Conservation (phyloP, 2,888 invertebrate species). For the Lapara coniferarum region DNA sequence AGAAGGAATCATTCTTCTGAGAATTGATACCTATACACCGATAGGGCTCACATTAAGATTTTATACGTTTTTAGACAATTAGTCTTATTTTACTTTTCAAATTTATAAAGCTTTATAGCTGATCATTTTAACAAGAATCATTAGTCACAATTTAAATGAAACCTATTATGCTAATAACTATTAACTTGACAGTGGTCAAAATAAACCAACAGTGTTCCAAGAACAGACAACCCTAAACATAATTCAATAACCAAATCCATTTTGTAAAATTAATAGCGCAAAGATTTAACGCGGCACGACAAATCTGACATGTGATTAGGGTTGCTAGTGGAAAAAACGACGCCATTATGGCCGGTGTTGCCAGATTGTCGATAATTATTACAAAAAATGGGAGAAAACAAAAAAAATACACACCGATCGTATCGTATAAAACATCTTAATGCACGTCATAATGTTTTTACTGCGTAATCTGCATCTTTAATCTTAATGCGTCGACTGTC, state of each 20-base stretch:
- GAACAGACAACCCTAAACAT: slow-evolving; percentile 48
- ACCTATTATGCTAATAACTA: background rate
- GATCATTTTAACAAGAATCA: too few relatives aligned
- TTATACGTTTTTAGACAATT: too few relatives aligned
- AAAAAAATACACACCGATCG: slow-evolving; percentile 53
- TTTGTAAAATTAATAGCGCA: slow-evolving; percentile 67
- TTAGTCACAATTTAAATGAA: background rate
- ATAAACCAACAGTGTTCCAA: background rate
- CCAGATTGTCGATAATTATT: slow-evolving; percentile 83
- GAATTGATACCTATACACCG: too few relatives aligned
- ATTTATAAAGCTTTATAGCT: too few relatives aligned
- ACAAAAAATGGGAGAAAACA: slow-evolving; percentile 64
- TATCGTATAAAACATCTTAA: slow-evolving; percentile 81
- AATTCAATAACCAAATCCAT: slow-evolving; percentile 66
- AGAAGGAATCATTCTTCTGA: too few relatives aligned
- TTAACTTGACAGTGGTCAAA: background rate
- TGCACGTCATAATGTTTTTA: slow-evolving; percentile 78
- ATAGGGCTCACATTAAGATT: too few relatives aligned
- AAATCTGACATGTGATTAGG: slow-evolving; percentile 83
- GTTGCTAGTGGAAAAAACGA: slow-evolving; percentile 76
- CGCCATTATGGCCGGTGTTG: slow-evolving; percentile 80
- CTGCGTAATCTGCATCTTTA: slow-evolving; percentile 43
- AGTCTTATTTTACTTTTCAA: too few relatives aligned
- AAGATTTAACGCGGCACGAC: slow-evolving; percentile 61
- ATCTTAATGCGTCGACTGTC: slow-evolving; percentile 70